Evolutionary conservation across 2,113 vertebrate species (phyloP).

Genomic region (Gila orcuttii): DNA sequence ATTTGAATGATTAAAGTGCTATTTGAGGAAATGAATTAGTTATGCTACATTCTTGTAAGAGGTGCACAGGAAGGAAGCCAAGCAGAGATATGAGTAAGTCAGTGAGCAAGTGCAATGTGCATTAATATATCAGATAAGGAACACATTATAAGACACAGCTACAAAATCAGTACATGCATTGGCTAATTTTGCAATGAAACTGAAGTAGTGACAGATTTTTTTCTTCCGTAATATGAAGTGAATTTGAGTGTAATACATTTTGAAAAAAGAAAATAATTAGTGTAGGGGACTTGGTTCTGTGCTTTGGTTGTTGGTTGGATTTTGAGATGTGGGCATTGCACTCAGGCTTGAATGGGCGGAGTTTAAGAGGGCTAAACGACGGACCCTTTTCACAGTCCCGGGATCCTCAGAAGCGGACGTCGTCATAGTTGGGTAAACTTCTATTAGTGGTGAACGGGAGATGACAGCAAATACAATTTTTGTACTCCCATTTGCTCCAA

Average conservation of each 20-base stretch:
- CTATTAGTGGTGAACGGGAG: too few species aligned
- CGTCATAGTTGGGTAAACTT: too few species aligned
- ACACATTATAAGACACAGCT: neutral
- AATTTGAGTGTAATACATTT: neutral
- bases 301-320: neutral
- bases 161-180: neutral
- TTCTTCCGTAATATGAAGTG: neutral
- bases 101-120: neutral
- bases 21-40: conserved; percentile 70
- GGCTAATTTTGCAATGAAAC: neutral
- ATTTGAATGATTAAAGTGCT: conserved; percentile 69
- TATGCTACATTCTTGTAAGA: conserved; percentile 67
- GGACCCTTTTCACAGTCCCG: too few species aligned
- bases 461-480: too few species aligned
- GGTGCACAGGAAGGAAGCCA: conserved; percentile 58
- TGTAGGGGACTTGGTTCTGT: neutral
- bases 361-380: too few species aligned
- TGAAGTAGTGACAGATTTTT: neutral
- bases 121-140: neutral
- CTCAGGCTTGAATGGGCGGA: neutral
- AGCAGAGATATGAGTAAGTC: conserved; percentile 45
- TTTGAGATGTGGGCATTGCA: neutral
- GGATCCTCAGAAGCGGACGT: too few species aligned
- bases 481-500: too few species aligned
- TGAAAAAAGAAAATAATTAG: neutral